phyloP scores from a whole-genome alignment of 2,888 invertebrate genomes.

The Caenorhabditis drosophilae region DNA sequence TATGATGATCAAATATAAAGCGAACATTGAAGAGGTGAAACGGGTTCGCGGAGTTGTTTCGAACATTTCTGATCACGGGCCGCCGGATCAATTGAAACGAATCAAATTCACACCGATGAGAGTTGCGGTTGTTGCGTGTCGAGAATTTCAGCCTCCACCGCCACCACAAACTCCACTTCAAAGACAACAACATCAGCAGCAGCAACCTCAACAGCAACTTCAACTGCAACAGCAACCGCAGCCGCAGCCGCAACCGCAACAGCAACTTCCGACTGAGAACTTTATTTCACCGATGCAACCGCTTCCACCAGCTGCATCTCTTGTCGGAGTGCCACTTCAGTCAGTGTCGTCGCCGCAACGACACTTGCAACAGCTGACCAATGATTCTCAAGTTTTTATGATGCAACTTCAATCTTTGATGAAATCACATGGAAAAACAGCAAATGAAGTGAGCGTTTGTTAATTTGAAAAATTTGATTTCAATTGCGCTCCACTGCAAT shows the following conservation, averaged over 20 bases:
- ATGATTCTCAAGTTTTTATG: no score
- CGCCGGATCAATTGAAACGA: neutral
- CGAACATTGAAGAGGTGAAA: slow-evolving; percentile 20
- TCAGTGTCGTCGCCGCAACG: slow-evolving; percentile 3
- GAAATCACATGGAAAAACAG: slow-evolving; percentile 42
- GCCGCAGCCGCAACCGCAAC: slow-evolving; percentile 5
- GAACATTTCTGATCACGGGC: slow-evolving; percentile 49
- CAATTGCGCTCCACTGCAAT: neutral
- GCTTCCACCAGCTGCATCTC: slow-evolving; percentile 6
- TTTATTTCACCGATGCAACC: no score
- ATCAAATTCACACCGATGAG: slow-evolving; percentile 62
- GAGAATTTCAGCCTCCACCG: slow-evolving; percentile 17
- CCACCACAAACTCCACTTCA: slow-evolving; percentile 23
- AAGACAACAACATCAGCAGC: slow-evolving; percentile 7
- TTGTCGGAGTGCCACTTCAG: slow-evolving; percentile 2
- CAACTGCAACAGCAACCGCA: neutral
- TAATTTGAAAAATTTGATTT: neutral
- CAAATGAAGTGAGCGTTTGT: slow-evolving; percentile 26
- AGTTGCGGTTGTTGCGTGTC: slow-evolving; percentile 65
- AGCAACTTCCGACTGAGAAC: no score
- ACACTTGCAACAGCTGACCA: slow-evolving; percentile 4
- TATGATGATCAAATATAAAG: slow-evolving; percentile 17
- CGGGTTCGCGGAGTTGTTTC: slow-evolving; percentile 22
- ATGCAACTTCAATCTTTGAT: slow-evolving; percentile 41
- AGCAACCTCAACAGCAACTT: slow-evolving; percentile 1